Evolutionary conservation across 2,797 vertebrate species (phyloP), one percentile per base, ranked within the genome.

Genomic region (Argyrosomus regius): DNA sequence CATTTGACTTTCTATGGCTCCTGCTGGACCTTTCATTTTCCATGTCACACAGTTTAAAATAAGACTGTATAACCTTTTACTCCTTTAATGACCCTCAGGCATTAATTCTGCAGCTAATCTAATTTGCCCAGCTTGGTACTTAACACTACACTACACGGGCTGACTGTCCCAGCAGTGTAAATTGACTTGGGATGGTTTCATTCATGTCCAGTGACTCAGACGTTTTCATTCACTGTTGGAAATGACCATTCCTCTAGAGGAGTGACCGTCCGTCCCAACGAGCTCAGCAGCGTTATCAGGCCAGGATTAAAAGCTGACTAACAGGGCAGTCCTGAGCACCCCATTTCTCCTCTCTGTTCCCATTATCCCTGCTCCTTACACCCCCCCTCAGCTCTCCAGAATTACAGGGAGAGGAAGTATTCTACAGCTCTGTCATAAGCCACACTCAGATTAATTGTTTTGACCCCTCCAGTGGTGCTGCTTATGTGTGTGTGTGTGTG

Each of bases 361-460:
- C 50, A 62, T 66, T 60, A 72, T 35, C 45, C 41, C 35, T 0
- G 9, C 39, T 59, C 45, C 31, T n/a, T 20, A 45, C 49, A 12
- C 59, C 45, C 53, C 59, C 59, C 54, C 48, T 68, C 20, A 61
- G 57, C 50, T 20, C 46, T 13, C 7, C 48, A 59, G 20, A 72
- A 61, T 80, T 68, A 60, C 24, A 64, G 59, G 54, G 48, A 52
- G 28, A 64, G 50, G 60, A 57, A 11, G 39, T 17, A 48, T 45
- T 73, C 69, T 66, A 11, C 54, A 43, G 48, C 41, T 41, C 46
- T 52, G 50, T 62, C 67, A 64, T 58, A 56, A 72, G 48, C 73
- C 75, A 70, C 64, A 63, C 76, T 85, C 75, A 39, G 39, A 75
- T 66, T 81, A 86, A 88, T 87, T 88, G 74, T 57, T 65, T 84